A percentile compares a stretch with the other conserved stretches of the same genome.
phyloP scores from a whole-genome alignment of 2,888 invertebrate genomes.

The Morinoia aosen region DNA sequence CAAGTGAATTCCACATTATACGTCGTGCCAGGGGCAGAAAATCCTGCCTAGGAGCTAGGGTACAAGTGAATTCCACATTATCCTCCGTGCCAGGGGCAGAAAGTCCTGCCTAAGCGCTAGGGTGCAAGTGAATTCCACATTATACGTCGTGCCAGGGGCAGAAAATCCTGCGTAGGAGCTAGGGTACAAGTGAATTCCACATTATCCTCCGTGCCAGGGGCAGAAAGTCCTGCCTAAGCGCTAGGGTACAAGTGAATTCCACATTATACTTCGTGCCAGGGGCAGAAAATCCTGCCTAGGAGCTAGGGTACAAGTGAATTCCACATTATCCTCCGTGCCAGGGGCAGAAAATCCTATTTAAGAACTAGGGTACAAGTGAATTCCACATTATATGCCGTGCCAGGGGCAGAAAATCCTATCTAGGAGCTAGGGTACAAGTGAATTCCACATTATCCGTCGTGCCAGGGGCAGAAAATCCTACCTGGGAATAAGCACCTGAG shows the following conservation, averaged over 20 bases:
- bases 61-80: background rate
- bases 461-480: background rate
- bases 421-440: too few species aligned
- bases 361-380: background rate
- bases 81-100: background rate
- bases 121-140: background rate
- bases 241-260: background rate
- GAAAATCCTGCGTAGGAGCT: background rate
- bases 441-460: background rate
- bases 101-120: background rate
- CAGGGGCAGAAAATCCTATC: background rate
- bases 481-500: background rate
- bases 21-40: background rate
- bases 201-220: background rate
- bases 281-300: background rate
- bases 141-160: background rate
- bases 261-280: background rate
- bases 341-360: background rate
- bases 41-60: background rate
- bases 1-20: background rate
- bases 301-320: background rate
- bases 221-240: background rate
- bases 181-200: background rate
- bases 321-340: background rate
- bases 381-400: background rate